These are phyloP conservation scores for Rhopalosiphum maidis DNA, from an alignment of 1,140 invertebrate genomes.

Conservation along the genomic window DNA sequence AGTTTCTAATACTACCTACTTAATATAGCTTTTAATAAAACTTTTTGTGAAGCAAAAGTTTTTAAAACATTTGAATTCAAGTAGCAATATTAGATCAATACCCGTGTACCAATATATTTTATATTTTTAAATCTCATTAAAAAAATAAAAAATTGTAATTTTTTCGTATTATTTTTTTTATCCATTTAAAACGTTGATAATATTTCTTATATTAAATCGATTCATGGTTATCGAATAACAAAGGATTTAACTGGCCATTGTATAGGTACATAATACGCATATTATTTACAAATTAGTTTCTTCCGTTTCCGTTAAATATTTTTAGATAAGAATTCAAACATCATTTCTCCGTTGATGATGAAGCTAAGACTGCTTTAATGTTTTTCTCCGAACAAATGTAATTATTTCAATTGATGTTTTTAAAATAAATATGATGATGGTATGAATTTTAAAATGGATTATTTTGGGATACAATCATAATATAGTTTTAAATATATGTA, in stretches of 20 bases:
- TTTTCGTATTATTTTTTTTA: not conserved
- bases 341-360: not conserved
- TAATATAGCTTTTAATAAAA: constrained; percentile 13
- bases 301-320: not conserved
- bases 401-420: not conserved
- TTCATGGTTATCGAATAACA: not conserved
- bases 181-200: not conserved
- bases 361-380: not conserved
- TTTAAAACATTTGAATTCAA: not conserved
- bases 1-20: not conserved
- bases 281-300: not conserved
- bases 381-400: not conserved
- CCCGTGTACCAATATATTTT: not conserved
- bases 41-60: not conserved
- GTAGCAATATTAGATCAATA: constrained; percentile 2
- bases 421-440: not conserved
- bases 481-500: not conserved
- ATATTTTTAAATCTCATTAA: not conserved
- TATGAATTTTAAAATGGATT: not conserved
- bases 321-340: not conserved
- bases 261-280: not conserved
- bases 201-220: not conserved
- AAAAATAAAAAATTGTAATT: not conserved
- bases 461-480: not conserved
- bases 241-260: not conserved